Evolutionary conservation across 2,888 invertebrate genomes (phyloP), one percentile per base, ranked within the genome.

Genomic region (Stegana nigrithorax): DNA sequence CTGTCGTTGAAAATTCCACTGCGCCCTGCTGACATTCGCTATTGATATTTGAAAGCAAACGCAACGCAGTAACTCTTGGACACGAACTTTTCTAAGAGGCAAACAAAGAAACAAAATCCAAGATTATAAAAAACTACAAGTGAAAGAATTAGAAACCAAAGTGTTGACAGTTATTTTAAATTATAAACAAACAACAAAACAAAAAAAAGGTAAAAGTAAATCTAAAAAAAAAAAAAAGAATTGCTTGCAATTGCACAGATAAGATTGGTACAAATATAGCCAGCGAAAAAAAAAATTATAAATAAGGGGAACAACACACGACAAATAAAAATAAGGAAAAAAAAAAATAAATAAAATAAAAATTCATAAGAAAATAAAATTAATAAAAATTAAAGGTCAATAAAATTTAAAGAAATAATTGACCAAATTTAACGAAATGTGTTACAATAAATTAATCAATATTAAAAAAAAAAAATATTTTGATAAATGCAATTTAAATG

Each of bases 1-100:
- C 27, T 45, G 50, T 36, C 21, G 25, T 8, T 27, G 14, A n/a
- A 7, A 17, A 10, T 60, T 47, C 50, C 39, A 45, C 53, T 64
- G 47, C 25, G 67, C 62, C 59, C 61, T 57, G 66, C 65, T 70
- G 72, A 64, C 75, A 76, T 78, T 76, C 80, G 77, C 67, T 69
- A 78, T 69, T 78, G 70, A 78, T 72, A 76, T 69, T 76, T 76
- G 76, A 80, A 80, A 75, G 74, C 70, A 70, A 78, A 73, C 72
- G 67, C 78, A 78, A 67, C 65, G 64, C 67, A 60, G 45, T n/a
- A n/a, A 47, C 59, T 29, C n/a, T n/a, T n/a, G n/a, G n/a, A n/a
- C n/a, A n/a, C n/a, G n/a, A n/a, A n/a, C n/a, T n/a, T n/a, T n/a
- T n/a, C n/a, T n/a, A 29, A 68, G 60, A 53, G 53, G 60, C 58